Base-by-base conservation (phyloP, 1,140 invertebrate species). In the Aphis gossypii region DNA sequence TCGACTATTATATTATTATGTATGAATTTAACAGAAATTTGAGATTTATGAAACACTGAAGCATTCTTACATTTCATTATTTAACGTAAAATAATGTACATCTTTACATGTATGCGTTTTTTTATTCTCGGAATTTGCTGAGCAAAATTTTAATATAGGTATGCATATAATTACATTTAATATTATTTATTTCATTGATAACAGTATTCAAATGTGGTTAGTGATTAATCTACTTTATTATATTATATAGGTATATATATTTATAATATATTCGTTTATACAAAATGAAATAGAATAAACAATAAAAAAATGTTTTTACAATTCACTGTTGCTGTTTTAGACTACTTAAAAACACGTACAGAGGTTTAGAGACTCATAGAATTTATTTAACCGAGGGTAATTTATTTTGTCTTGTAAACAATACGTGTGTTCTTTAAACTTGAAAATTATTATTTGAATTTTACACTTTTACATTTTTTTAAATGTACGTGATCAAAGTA, bases 351-450 rank as follows among this genome's bases (percentile, higher is more conserved):
- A 54, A 89, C 88, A 89, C 88, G 88, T 89, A 89, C 88, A 56
- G 35, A 23, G 21, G 9, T 56, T 88, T 56, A 89, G 35, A 41
- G 21, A 41, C 48, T 38, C 35, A 7, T 38, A 54, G 35, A 56
- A 56, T 56, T 54, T 35, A 23, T 54, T 21, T 56, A 9, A 89
- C 51, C 9, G 21, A 89, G 51, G 51, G 88, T 89, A 89, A 89
- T 89, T 41, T 25, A 89, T 51, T 54, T 56, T 56, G 9, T 89
- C 51, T 38, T 89, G 51, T 89, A 89, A 89, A 89, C 88, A 89
- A 89, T 89, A 89, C 88, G 88, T 89, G 87, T 54, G 35, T 89
- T 89, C 87, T 88, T 54, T 89, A 54, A 54, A 38, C 20, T 89
- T 38, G 14, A 35, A 48, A 87, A 87, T 87, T 48, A 56, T 89